Evolutionary conservation across 2,888 invertebrate genomes (phyloP), one percentile per base, ranked within the genome.

Genomic region (Drosophila birchii): DNA sequence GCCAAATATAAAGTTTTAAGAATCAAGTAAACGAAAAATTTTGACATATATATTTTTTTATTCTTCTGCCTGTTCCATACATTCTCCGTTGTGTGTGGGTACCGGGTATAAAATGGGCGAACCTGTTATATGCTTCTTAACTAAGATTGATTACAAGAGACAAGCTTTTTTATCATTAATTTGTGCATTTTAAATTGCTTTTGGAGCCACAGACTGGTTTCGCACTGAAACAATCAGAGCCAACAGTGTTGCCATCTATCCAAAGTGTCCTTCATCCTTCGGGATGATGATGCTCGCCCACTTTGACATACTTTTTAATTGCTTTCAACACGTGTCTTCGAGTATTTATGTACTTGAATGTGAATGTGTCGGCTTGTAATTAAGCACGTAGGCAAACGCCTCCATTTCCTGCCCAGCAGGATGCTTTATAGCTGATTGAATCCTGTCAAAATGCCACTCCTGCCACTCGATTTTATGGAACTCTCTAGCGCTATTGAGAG

Each of bases 281-380:
- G 26, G 47, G 41, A 57, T 63, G 69, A 69, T 80, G 75, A 68
- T 23, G 51, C 36, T 72, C 76, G 43, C 60, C 55, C 34, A 47
- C 72, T 62, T 73, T 78, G 75, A 69, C 71, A 78, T 54, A 68
- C 55, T 74, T 88, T 86, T 86, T 86, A 86, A 88, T 86, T 84
- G 89, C 85, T 84, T 87, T 78, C 81, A 79, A 80, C 71, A 72
- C 75, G 68, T 57, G 56, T 63, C 63, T 74, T 51, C 36, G 45
- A 39, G 20, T 41, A 47, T 78, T 77, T 64, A 70, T 68, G 71
- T 62, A 43, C 66, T 73, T 75, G 47, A 51, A 47, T 61, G 73
- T 79, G 43, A 20, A 36, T 63, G 64, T 54, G 56, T 64, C 34
- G 64, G 63, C 54, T 67, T 76, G 84, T 84, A 84, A 84, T 84